These are phyloP conservation scores for Hirudo medicinalis DNA, from an alignment of 1,140 invertebrate species.

Conservation along the genomic window DNA sequence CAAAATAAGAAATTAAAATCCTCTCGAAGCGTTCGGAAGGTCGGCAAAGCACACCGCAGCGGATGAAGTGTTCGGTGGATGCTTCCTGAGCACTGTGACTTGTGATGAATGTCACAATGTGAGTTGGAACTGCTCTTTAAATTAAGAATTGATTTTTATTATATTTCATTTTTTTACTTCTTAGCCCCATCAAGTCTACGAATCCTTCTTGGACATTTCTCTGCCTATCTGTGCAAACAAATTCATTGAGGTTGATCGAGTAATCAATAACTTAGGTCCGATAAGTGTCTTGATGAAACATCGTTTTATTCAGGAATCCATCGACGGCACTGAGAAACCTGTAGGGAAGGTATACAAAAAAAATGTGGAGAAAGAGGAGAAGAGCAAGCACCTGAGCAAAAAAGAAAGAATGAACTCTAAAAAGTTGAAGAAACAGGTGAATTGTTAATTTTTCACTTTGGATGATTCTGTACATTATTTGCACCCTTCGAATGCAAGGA, in stretches of 20 bases:
- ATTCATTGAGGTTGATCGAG: neutral
- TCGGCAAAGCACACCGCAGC: conserved; percentile 62
- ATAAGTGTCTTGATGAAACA: too few relatives aligned
- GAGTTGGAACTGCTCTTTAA: conserved; percentile 23
- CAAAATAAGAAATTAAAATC: neutral
- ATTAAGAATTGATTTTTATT: too few relatives aligned
- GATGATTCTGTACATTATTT: too few relatives aligned
- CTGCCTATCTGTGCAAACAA: conserved; percentile 60
- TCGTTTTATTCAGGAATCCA: too few relatives aligned
- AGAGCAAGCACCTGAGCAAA: conserved; percentile 38
- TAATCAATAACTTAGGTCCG: neutral
- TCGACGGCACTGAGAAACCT: too few relatives aligned
- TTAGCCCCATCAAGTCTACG: conserved; percentile 67
- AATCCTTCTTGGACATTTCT: conserved; percentile 86
- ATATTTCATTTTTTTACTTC: conserved; percentile 23
- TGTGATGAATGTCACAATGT: conserved; percentile 67
- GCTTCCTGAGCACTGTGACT: conserved; percentile 70
- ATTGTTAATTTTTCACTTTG: too few relatives aligned
- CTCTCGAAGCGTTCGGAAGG: conserved; percentile 55
- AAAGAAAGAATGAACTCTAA: conserved; percentile 36
- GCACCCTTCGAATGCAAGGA: too few relatives aligned
- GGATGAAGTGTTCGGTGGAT: conserved; percentile 73
- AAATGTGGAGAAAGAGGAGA: conserved; percentile 17
- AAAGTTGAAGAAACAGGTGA: conserved; percentile 24
- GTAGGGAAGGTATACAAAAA: neutral